These are phyloP conservation scores for Callithrix jacchus DNA, from an alignment of 2,113 vertebrate genomes.

Conservation along the genomic window DNA sequence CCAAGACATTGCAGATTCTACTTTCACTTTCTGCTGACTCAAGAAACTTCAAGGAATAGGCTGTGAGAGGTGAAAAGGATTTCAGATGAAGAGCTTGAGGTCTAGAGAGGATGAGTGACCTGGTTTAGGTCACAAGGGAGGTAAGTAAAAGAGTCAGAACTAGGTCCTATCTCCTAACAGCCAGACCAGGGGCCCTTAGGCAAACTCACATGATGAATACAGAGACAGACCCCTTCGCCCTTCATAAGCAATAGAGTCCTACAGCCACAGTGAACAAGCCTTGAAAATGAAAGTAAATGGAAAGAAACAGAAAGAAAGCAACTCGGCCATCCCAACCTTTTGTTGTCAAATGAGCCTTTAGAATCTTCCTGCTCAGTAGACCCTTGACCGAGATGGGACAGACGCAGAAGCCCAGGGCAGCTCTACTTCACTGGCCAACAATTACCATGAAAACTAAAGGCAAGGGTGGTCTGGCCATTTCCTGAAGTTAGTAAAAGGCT, in stretches of 20 bases:
- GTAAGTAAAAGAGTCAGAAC: background rate
- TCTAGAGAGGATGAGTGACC: background rate
- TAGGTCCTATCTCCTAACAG: background rate
- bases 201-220: background rate
- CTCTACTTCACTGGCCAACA: background rate
- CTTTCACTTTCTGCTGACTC: background rate
- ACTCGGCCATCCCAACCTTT: background rate
- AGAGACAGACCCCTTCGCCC: no score
- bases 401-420: background rate
- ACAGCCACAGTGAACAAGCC: background rate
- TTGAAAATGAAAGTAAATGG: background rate
- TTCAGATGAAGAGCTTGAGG: background rate
- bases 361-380: background rate
- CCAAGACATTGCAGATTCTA: background rate
- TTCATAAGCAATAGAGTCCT: background rate
- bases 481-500: background rate
- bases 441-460: background rate
- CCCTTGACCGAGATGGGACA: background rate
- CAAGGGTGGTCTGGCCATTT: background rate
- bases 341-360: background rate
- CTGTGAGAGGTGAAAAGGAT: background rate
- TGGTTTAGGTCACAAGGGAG: background rate
- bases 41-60: background rate
- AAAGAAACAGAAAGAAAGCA: background rate
- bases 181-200: background rate